Conservation (phyloP, 2,888 invertebrate species). For the Tetanocera ferruginea region DNA sequence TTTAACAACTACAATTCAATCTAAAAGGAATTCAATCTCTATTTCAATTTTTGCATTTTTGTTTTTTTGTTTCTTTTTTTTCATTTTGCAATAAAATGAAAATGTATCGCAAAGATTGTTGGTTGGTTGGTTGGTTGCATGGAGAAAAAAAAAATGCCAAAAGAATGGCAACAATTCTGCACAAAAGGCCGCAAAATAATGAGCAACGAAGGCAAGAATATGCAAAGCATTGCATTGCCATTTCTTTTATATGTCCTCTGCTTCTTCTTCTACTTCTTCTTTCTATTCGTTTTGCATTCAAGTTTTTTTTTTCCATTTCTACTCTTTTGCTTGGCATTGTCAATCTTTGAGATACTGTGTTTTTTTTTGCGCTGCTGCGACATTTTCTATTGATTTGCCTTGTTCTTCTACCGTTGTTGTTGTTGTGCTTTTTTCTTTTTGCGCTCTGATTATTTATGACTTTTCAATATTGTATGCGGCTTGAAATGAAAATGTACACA, state of each 20-base stretch:
- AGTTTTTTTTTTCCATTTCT: no score
- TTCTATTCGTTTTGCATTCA: no score
- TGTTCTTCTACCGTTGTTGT: not conserved
- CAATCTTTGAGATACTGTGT: constrained; percentile 18
- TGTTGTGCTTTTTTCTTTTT: not conserved
- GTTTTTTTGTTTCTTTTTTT: no score
- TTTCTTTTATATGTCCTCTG: no score
- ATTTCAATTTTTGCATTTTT: not conserved
- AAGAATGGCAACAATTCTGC: constrained; percentile 29
- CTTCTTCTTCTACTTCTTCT: no score
- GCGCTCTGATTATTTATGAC: constrained; percentile 32
- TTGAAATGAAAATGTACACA: not conserved
- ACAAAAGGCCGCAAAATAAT: constrained; percentile 34
- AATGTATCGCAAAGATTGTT: not conserved
- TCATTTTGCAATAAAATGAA: not conserved
- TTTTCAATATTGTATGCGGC: constrained; percentile 25
- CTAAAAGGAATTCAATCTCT: constrained; percentile 12
- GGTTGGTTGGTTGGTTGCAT: not conserved
- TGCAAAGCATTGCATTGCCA: no score
- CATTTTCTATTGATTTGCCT: constrained; percentile 35
- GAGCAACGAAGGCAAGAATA: constrained; percentile 23
- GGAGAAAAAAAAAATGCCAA: not conserved
- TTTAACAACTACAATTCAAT: constrained; percentile 13
- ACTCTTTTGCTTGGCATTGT: not conserved
- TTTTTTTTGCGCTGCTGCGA: constrained; percentile 26